A percentile compares a stretch with the other conserved stretches of the same genome.
These are phyloP conservation scores for Phymatocera aterrima DNA, from an alignment of 2,888 invertebrate genomes.

Conservation along the genomic window DNA sequence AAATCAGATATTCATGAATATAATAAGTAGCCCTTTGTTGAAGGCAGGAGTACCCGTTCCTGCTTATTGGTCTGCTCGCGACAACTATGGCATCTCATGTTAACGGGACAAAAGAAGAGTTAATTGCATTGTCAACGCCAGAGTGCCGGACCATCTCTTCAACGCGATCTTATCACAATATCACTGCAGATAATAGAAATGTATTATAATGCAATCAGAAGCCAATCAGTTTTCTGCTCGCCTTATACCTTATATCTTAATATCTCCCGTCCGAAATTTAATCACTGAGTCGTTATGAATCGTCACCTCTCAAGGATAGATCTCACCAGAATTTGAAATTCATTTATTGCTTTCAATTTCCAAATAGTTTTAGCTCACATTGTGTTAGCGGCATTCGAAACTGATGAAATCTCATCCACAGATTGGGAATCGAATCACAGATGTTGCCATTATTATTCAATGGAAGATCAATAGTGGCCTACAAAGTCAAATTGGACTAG, in stretches of 20 bases:
- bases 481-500: too few relatives aligned
- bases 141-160: neutral
- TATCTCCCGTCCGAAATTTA: neutral
- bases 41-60: slow-evolving; percentile 1
- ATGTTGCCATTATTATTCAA: too few relatives aligned
- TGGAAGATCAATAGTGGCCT: too few relatives aligned
- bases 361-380: too few relatives aligned
- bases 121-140: slow-evolving; percentile 44
- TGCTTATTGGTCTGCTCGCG: slow-evolving; percentile 30
- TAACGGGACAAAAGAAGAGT: slow-evolving; percentile 31
- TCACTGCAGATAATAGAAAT: neutral
- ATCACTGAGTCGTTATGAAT: too few relatives aligned
- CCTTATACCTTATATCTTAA: neutral
- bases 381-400: too few relatives aligned
- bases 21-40: slow-evolving; percentile 35
- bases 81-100: slow-evolving; percentile 30
- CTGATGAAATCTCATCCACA: too few relatives aligned
- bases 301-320: too few relatives aligned
- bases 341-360: too few relatives aligned
- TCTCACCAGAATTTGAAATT: too few relatives aligned
- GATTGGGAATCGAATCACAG: too few relatives aligned
- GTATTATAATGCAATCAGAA: slow-evolving; percentile 15
- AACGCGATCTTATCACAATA: slow-evolving; percentile 27
- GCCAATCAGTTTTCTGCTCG: neutral
- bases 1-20: slow-evolving; percentile 34